These are phyloP conservation scores for Drosophila paracracens DNA, from an alignment of 2,888 invertebrate genomes.

Conservation along the genomic window DNA sequence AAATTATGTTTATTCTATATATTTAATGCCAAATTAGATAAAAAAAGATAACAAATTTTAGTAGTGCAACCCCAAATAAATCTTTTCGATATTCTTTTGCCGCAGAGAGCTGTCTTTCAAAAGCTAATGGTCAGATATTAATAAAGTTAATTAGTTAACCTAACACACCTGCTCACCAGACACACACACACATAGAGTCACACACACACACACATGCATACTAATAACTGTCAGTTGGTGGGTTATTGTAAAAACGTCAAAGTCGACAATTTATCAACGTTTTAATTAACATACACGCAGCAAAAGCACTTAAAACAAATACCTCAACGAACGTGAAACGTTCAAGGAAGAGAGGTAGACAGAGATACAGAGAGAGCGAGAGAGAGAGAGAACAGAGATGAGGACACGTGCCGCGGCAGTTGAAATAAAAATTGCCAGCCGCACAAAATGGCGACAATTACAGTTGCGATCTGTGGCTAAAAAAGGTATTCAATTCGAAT, in stretches of 20 bases:
- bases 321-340: constrained; percentile 41
- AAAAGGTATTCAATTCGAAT: constrained; percentile 37
- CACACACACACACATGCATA: neutral
- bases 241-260: constrained; percentile 47
- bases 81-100: neutral
- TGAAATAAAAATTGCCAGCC: constrained; percentile 51
- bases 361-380: neutral
- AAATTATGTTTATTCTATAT: neutral
- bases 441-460: constrained; percentile 61
- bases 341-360: constrained; percentile 18
- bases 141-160: constrained; percentile 30
- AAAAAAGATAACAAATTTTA: neutral
- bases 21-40: neutral
- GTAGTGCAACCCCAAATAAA: neutral
- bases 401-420: constrained; percentile 50
- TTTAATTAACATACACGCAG: constrained; percentile 65
- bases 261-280: constrained; percentile 64
- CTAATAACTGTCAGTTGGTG: constrained; percentile 20
- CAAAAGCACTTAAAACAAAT: constrained; percentile 61
- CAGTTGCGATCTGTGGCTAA: constrained; percentile 51
- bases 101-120: neutral
- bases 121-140: constrained; percentile 16
- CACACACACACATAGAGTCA: neutral
- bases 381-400: neutral
- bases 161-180: constrained; percentile 18